These are phyloP conservation scores for Decapterus maruadsi DNA, from an alignment of 2,797 vertebrate genomes.

Conservation along the genomic window DNA sequence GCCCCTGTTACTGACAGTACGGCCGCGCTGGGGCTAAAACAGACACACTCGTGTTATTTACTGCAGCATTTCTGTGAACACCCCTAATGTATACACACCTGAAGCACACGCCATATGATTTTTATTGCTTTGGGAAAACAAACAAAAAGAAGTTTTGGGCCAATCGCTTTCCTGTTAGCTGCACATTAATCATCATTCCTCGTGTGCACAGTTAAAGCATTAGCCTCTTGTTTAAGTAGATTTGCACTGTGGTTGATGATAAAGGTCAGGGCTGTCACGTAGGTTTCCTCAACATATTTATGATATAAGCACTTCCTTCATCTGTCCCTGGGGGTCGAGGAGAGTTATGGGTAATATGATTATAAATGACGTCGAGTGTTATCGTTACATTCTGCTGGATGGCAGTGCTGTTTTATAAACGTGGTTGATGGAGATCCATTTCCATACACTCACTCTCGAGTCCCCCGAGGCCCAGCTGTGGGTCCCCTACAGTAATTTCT, in stretches of 20 bases:
- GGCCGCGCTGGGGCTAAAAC: conserved; percentile 46
- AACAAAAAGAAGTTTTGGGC: conserved; percentile 8
- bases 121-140: conserved; percentile 57
- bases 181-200: conserved; percentile 41
- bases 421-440: conserved; percentile 69
- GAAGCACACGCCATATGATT: conserved; percentile 50
- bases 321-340: conserved; percentile 53
- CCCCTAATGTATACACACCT: conserved; percentile 51
- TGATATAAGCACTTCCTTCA: conserved; percentile 65
- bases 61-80: conserved; percentile 42
- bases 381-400: conserved; percentile 73
- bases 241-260: conserved; percentile 57
- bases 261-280: conserved; percentile 64
- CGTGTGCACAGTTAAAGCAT: conserved; percentile 39
- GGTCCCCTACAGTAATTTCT: conserved; percentile 72
- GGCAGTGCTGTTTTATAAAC: conserved; percentile 76
- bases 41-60: conserved; percentile 59
- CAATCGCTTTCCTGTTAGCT: conserved; percentile 11
- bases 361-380: conserved; percentile 75
- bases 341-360: conserved; percentile 72
- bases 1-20: conserved; percentile 52
- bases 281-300: conserved; percentile 68
- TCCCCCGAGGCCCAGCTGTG: conserved; percentile 70
- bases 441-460: conserved; percentile 62
- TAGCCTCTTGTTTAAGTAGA: conserved; percentile 58